phyloP scores from a whole-genome alignment of 2,888 invertebrate genomes.

The Aspidapion aeneum region DNA sequence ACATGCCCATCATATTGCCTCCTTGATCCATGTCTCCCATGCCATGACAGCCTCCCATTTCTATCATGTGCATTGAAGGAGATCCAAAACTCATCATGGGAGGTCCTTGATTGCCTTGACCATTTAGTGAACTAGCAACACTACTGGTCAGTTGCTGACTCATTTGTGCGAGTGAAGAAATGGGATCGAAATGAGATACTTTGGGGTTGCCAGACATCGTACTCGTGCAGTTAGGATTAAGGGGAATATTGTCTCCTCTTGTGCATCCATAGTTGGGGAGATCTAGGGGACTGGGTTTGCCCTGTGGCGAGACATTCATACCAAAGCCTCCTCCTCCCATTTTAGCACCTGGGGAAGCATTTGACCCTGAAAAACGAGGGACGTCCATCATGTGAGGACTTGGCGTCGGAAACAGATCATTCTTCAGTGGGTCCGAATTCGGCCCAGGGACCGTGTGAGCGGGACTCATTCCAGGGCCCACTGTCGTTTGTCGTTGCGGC shows the following conservation, averaged over 20 bases:
- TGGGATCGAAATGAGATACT: slow-evolving; percentile 82
- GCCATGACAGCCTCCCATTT: slow-evolving; percentile 46
- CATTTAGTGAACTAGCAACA: slow-evolving; percentile 58
- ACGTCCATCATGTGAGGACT: slow-evolving; percentile 48
- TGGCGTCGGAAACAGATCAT: slow-evolving; percentile 45
- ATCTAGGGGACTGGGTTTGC: slow-evolving; percentile 44
- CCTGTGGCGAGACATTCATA: slow-evolving; percentile 47
- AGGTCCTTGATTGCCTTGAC: slow-evolving; percentile 50
- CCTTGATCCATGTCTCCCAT: slow-evolving; percentile 45
- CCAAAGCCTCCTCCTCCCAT: slow-evolving; percentile 47
- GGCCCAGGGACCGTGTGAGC: slow-evolving; percentile 47
- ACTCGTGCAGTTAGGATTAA: slow-evolving; percentile 62
- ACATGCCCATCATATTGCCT: slow-evolving; percentile 44
- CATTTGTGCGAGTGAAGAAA: slow-evolving; percentile 92
- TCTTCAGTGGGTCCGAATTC: slow-evolving; percentile 44
- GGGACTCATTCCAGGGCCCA: slow-evolving; percentile 44
- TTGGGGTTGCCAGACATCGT: slow-evolving; percentile 57
- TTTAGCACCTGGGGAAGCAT: slow-evolving; percentile 46
- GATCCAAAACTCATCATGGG: slow-evolving; percentile 56
- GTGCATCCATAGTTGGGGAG: slow-evolving; percentile 48
- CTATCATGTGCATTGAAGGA: slow-evolving; percentile 50
- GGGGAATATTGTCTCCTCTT: slow-evolving; percentile 60
- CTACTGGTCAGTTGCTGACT: slow-evolving; percentile 87
- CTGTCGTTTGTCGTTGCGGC: slow-evolving; percentile 38
- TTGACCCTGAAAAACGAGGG: slow-evolving; percentile 52